These are phyloP conservation scores for Limnephilus lunatus DNA, from an alignment of 2,888 invertebrate genomes.

Conservation along the genomic window DNA sequence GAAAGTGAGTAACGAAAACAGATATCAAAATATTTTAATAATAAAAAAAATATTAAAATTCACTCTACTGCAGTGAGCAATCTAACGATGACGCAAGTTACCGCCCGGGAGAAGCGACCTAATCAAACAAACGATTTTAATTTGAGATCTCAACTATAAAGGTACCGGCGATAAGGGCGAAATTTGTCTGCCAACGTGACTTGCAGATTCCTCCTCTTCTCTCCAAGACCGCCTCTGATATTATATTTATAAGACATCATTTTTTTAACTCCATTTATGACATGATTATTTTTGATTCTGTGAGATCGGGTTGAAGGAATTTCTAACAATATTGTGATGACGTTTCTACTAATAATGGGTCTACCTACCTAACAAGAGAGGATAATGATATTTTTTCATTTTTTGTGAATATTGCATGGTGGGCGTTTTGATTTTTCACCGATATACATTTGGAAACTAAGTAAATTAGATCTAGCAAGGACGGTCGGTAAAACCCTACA, in stretches of 20 bases:
- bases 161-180: conserved; percentile 64
- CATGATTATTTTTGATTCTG: background rate
- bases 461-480: too few species aligned
- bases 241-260: background rate
- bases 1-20: too few species aligned
- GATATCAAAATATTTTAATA: too few species aligned
- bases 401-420: too few species aligned
- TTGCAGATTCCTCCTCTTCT: conserved; percentile 57
- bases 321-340: background rate
- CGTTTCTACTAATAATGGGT: background rate
- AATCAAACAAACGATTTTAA: conserved; percentile 66
- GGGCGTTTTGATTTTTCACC: too few species aligned
- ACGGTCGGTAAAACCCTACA: too few species aligned
- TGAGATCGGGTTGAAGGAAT: background rate
- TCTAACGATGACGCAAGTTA: conserved; percentile 15
- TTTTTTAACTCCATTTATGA: background rate
- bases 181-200: conserved; percentile 65
- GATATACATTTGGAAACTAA: too few species aligned
- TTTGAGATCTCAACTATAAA: conserved; percentile 64
- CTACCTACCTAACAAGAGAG: background rate
- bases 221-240: background rate
- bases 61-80: background rate
- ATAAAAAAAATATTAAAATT: background rate
- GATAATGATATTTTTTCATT: background rate
- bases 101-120: conserved; percentile 62